Evolutionary conservation across 2,888 invertebrate species (phyloP), one percentile per base, ranked within the genome.

Genomic region (Idaea straminata): DNA sequence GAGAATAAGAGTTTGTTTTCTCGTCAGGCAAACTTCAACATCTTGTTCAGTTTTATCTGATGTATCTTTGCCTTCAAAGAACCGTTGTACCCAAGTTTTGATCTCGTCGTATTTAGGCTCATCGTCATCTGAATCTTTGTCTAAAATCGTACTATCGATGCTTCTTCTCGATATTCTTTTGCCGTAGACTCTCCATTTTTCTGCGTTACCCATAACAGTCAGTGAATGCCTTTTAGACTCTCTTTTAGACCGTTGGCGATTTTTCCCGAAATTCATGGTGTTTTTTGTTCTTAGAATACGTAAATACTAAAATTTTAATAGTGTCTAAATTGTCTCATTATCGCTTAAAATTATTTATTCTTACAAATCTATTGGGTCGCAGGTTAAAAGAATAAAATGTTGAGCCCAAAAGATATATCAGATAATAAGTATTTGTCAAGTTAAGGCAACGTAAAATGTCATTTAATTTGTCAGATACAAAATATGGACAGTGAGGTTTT

Each of bases 1-100:
- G 59, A 94, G 80, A 25, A 93, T 85, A 38, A 93, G 84, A 0
- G 93, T 91, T 74, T 93, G 93, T 71, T 91, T 92, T 64, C 86
- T 89, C 0, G 89, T 87, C 57, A 93, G 80, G 61, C 87, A 83
- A 4, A 92, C 82, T 77, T 93, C 92, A 38, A 94, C 75, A 65
- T 92, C 94, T 75, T 91, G 87, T 59, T 89, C 89, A 3, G 73
- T 72, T 62, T 78, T 80, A 15, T 83, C 77, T 76, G 73, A 73
- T 2, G 76, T 72, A 63, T 82, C 88, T 68, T 86, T 86, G 7
- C 79, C 79, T 35, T 82, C 79, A 66, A 89, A 89, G 67, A 89
- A 86, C 36, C 90, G 86, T 64, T 91, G 84, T 5, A 88, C 82
- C 88, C 89, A 90, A 67, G 87, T 84, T 69, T 85, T 84, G 13